These are phyloP conservation scores for Watersipora subatra DNA, from an alignment of 1,140 invertebrate species.

Conservation along the genomic window DNA sequence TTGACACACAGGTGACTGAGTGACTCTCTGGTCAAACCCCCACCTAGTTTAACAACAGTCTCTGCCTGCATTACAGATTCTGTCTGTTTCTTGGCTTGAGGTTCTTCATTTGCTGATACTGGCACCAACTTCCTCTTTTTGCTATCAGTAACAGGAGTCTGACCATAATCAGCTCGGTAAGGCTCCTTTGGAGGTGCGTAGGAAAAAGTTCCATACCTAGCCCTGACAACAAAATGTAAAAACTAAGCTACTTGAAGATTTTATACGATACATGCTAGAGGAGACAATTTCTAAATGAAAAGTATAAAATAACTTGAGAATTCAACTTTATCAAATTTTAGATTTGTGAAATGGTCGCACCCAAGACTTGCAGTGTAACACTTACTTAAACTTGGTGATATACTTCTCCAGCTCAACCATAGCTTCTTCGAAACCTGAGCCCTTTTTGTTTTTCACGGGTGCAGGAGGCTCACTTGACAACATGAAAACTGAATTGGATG, in stretches of 20 bases:
- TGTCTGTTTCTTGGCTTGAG: neutral
- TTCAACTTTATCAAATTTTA: no score
- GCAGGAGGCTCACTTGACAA: slow-evolving; percentile 55
- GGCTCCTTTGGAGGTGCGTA: neutral
- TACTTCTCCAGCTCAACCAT: slow-evolving; percentile 60
- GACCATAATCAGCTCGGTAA: neutral
- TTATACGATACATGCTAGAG: no score
- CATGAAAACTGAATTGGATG: slow-evolving; percentile 65
- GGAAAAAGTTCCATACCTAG: neutral
- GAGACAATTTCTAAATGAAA: no score
- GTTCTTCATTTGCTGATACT: neutral
- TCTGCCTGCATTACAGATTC: no score
- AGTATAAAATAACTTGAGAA: no score
- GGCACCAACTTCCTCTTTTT: neutral
- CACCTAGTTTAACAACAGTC: no score
- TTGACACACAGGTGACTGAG: no score
- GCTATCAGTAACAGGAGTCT: neutral
- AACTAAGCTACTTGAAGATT: no score
- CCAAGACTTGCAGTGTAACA: no score
- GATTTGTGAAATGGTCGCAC: no score
- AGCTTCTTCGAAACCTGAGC: slow-evolving; percentile 52
- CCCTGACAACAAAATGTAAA: no score
- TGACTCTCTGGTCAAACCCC: no score
- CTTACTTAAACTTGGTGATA: slow-evolving; percentile 52
- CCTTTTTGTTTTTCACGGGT: slow-evolving; percentile 49